Conservation (phyloP, 2,113 vertebrate species). For the Hystrix brachyura region DNA sequence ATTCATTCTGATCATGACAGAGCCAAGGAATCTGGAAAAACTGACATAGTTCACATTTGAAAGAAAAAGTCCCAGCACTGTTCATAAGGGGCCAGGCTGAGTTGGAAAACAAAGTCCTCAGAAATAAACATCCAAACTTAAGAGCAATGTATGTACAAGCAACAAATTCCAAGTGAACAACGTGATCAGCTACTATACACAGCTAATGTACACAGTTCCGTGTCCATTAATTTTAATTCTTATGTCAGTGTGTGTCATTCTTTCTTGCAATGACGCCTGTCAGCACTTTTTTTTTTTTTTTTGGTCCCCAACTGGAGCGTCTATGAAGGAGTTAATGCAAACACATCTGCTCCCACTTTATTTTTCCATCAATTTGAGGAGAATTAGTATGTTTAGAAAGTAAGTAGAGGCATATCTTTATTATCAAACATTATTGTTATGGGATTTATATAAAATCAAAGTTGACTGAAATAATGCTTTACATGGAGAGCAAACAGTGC, state of each 20-base stretch:
- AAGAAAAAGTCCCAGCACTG: background rate
- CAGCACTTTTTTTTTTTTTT: background rate
- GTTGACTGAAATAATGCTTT: constrained; percentile 7
- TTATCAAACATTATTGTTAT: background rate
- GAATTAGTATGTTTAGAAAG: background rate
- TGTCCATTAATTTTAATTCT: background rate
- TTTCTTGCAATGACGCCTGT: background rate
- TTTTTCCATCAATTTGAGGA: background rate
- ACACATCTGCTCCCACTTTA: background rate
- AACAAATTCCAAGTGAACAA: background rate
- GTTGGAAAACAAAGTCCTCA: background rate
- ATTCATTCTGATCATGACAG: constrained; percentile 51
- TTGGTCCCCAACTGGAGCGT: background rate
- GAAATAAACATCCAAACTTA: background rate
- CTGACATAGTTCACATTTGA: constrained; percentile 30
- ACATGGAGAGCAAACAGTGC: background rate
- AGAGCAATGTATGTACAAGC: background rate
- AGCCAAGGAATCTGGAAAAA: constrained; percentile 53
- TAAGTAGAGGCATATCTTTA: background rate
- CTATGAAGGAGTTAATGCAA: background rate
- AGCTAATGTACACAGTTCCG: background rate
- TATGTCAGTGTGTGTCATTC: background rate
- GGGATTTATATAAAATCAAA: background rate
- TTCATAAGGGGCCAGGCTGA: background rate
- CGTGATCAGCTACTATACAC: accelerated